Conservation (phyloP, 2,888 invertebrate species). For the Tetranychus piercei region DNA sequence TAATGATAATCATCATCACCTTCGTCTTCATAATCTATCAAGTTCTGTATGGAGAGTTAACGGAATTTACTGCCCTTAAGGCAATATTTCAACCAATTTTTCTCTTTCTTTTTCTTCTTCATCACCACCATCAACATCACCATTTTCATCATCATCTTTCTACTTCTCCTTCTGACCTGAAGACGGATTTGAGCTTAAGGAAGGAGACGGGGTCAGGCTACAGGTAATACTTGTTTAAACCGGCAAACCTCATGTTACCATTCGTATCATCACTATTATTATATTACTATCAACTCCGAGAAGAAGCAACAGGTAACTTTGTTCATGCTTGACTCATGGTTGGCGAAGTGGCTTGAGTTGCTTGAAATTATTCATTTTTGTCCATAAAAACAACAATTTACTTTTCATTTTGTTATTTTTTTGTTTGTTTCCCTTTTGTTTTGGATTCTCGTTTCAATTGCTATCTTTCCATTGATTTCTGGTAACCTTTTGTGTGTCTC, state of each 20-base stretch:
- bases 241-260: not conserved
- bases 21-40: constrained; percentile 1
- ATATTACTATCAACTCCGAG: not conserved
- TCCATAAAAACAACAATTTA: too few species aligned
- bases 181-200: not conserved
- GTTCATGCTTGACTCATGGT: not conserved
- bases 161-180: not conserved
- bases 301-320: not conserved
- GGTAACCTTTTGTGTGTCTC: too few species aligned
- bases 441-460: too few species aligned
- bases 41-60: not conserved
- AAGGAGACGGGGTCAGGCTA: not conserved
- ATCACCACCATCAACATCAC: not conserved
- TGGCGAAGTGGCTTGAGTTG: too few species aligned
- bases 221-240: not conserved
- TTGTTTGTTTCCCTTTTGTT: too few species aligned
- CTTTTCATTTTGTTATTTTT: too few species aligned
- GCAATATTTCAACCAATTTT: not conserved
- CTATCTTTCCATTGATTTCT: too few species aligned
- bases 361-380: too few species aligned
- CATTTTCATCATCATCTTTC: not conserved
- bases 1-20: not conserved
- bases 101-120: not conserved
- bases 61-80: not conserved
- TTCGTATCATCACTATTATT: not conserved